A percentile compares a stretch with the other conserved stretches of the same genome.
These are phyloP conservation scores for Lacanobia oleracea DNA, from an alignment of 2,888 invertebrate species.

Conservation along the genomic window DNA sequence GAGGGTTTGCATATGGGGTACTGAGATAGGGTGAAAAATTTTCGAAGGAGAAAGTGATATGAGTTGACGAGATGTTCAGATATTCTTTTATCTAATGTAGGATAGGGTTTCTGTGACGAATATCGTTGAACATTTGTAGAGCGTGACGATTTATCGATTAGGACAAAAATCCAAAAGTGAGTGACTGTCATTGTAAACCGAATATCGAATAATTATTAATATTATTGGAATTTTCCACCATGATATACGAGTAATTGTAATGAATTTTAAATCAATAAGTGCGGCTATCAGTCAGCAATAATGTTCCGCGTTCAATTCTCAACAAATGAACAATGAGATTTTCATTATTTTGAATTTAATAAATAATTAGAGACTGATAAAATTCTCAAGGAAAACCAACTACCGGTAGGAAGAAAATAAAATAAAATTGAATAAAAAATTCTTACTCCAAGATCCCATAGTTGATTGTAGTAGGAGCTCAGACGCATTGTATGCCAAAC, in stretches of 20 bases:
- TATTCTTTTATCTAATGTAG: slow-evolving; percentile 1
- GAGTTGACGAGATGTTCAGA: slow-evolving; percentile 25
- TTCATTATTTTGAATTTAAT: not conserved
- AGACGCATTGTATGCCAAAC: slow-evolving; percentile 66
- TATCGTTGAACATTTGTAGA: not conserved
- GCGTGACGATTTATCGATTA: not conserved
- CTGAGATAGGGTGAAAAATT: slow-evolving; percentile 66
- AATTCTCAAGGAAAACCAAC: not conserved
- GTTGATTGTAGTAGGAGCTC: slow-evolving; percentile 75
- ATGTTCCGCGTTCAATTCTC: slow-evolving; percentile 26
- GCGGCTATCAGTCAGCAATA: not conserved
- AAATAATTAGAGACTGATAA: not conserved
- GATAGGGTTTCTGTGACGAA: not conserved
- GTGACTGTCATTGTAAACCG: not conserved
- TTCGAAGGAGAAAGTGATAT: slow-evolving; percentile 42
- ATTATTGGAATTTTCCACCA: not conserved
- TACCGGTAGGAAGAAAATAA: not conserved
- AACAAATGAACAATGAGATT: not conserved
- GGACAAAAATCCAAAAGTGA: not conserved
- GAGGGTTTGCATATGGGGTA: slow-evolving; percentile 76
- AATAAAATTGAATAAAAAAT: slow-evolving; percentile 27
- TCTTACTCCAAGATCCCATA: slow-evolving; percentile 80
- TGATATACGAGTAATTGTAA: slow-evolving; percentile 2
- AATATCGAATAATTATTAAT: not conserved
- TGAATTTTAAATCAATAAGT: not conserved